Conservation (phyloP, 2,113 vertebrate species). For the Nothobranchius furzeri region DNA sequence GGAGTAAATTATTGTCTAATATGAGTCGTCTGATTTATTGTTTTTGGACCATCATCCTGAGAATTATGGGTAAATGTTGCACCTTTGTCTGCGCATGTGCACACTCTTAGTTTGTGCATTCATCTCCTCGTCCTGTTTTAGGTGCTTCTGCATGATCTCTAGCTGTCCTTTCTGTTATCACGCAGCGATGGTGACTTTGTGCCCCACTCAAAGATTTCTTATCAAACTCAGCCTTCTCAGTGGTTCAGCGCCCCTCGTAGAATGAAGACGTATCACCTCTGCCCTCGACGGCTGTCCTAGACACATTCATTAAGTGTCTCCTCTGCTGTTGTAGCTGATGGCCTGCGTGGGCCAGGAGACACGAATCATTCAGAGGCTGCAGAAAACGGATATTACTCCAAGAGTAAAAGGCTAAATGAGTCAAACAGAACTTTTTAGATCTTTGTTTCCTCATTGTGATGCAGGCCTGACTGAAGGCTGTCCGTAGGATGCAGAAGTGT, state of each 20-base stretch:
- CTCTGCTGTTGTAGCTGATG: conserved; percentile 31
- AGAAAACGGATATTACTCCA: conserved; percentile 54
- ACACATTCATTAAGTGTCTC: conserved; percentile 42
- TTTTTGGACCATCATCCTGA: no score
- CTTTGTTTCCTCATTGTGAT: not conserved
- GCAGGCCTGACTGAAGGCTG: not conserved
- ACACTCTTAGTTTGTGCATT: not conserved
- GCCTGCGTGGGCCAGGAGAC: conserved; percentile 41
- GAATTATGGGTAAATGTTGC: not conserved
- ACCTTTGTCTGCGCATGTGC: not conserved
- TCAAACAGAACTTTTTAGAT: not conserved
- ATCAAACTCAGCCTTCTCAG: conserved; percentile 22
- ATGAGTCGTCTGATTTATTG: no score
- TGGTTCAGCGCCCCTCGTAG: not conserved
- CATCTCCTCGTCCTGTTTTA: not conserved
- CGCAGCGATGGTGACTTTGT: not conserved
- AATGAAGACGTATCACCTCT: conserved; percentile 17
- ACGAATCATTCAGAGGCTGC: conserved; percentile 67
- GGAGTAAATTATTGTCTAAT: no score
- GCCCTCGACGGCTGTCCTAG: conserved; percentile 11
- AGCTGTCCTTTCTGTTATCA: conserved; percentile 17
- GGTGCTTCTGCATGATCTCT: not conserved
- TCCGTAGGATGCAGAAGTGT: not conserved
- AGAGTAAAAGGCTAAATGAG: conserved; percentile 40
- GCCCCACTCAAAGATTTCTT: conserved; percentile 9